A percentile compares a stretch with the other conserved stretches of the same genome.
Evolutionary conservation across 2,888 invertebrate genomes (phyloP).

Genomic region (Watsonalla cultraria): DNA sequence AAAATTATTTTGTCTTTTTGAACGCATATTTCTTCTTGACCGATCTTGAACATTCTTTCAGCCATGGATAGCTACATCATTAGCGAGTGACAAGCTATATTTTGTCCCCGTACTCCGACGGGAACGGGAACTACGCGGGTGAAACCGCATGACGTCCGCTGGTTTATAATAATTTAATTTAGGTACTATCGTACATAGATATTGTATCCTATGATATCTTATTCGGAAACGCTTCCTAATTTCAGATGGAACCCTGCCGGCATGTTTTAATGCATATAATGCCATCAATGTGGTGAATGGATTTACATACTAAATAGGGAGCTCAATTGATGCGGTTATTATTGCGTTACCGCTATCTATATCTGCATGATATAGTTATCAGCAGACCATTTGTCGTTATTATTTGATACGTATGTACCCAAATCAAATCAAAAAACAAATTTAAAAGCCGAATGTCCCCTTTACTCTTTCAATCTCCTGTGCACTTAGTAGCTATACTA

Average conservation of each 20-base stretch:
- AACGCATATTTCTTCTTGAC: no score
- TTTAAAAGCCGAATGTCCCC: no score
- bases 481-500: no score
- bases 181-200: neutral
- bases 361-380: neutral
- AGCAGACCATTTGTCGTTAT: neutral
- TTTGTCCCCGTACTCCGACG: no score
- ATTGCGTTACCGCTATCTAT: neutral
- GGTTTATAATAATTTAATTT: no score
- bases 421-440: neutral
- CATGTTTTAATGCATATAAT: neutral
- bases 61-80: no score
- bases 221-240: neutral
- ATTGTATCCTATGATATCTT: neutral
- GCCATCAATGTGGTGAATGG: neutral
- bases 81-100: no score
- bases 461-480: no score
- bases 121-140: no score
- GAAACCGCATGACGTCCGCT: no score
- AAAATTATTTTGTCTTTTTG: no score
- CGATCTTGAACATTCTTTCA: no score
- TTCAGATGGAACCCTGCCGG: neutral
- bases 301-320: neutral
- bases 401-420: neutral
- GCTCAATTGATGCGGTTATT: neutral